phyloP scores from a whole-genome alignment of 1,140 invertebrate genomes.

The Ips typographus region DNA sequence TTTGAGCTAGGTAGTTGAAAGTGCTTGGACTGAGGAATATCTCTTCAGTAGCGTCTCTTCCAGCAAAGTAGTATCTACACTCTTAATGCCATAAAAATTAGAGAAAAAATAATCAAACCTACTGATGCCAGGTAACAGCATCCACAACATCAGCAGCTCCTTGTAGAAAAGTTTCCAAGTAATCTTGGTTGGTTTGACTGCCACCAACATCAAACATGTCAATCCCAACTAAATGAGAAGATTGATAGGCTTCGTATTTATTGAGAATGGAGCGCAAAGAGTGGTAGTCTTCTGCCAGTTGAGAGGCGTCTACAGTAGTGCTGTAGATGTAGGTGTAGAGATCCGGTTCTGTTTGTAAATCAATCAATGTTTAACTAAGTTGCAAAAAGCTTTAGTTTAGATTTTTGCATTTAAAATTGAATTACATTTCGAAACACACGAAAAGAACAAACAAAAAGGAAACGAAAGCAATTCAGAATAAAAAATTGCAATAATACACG shows the following conservation, averaged over 20 bases:
- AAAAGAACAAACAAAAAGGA: no score
- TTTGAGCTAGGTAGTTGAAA: constrained; percentile 61
- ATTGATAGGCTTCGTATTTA: constrained; percentile 55
- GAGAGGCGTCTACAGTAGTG: constrained; percentile 56
- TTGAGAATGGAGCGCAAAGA: constrained; percentile 59
- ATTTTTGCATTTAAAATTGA: no score
- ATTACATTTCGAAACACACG: no score
- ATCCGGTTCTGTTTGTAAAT: constrained; percentile 60
- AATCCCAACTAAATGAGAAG: constrained; percentile 66
- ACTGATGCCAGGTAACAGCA: constrained; percentile 71
- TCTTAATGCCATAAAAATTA: neutral
- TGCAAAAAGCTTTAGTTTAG: no score
- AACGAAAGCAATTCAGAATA: no score
- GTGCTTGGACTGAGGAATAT: constrained; percentile 67
- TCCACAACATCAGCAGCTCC: constrained; percentile 56
- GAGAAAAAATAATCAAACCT: constrained; percentile 1
- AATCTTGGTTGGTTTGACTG: constrained; percentile 58
- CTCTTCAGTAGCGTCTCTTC: constrained; percentile 59
- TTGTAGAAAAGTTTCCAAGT: constrained; percentile 62
- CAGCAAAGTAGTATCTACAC: constrained; percentile 69
- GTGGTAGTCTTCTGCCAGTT: constrained; percentile 65
- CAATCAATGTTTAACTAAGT: no score
- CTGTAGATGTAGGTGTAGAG: constrained; percentile 65
- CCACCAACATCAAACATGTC: constrained; percentile 51
- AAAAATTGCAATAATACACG: no score